phyloP scores from a whole-genome alignment of 2,797 vertebrate genomes.

The Acrossocheilus fasciatus region DNA sequence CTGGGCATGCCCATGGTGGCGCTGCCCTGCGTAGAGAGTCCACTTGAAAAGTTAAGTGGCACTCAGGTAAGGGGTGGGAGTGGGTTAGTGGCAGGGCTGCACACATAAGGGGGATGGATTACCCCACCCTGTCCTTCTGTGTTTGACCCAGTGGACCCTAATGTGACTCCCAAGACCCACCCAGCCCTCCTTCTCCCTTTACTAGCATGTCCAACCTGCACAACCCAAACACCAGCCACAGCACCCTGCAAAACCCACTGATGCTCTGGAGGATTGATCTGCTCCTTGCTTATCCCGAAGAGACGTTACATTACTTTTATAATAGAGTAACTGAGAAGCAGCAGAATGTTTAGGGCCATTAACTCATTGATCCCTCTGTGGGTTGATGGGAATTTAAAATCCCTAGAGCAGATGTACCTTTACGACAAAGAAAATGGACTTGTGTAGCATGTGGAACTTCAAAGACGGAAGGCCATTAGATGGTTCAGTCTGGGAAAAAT shows the following conservation, averaged over 20 bases:
- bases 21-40: slow-evolving; percentile 85
- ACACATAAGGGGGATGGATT: slow-evolving; percentile 53
- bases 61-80: slow-evolving; percentile 88
- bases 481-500: not conserved
- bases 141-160: slow-evolving; percentile 55
- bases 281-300: slow-evolving; percentile 17
- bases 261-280: slow-evolving; percentile 38
- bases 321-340: not conserved
- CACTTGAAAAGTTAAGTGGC: slow-evolving; percentile 95
- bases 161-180: slow-evolving; percentile 33
- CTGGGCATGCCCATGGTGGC: slow-evolving; percentile 79
- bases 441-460: slow-evolving; percentile 13
- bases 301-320: slow-evolving; percentile 30
- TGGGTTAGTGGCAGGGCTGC: slow-evolving; percentile 55
- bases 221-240: slow-evolving; percentile 42
- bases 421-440: slow-evolving; percentile 5
- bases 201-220: slow-evolving; percentile 50
- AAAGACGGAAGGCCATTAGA: slow-evolving; percentile 10
- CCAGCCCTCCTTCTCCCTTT: slow-evolving; percentile 48
- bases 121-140: slow-evolving; percentile 45
- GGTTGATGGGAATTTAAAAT: not conserved
- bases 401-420: not conserved
- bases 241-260: slow-evolving; percentile 26
- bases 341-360: not conserved
- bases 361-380: not conserved